These are phyloP conservation scores for Iphiclides podalirius DNA, from an alignment of 2,888 invertebrate species.

Conservation along the genomic window DNA sequence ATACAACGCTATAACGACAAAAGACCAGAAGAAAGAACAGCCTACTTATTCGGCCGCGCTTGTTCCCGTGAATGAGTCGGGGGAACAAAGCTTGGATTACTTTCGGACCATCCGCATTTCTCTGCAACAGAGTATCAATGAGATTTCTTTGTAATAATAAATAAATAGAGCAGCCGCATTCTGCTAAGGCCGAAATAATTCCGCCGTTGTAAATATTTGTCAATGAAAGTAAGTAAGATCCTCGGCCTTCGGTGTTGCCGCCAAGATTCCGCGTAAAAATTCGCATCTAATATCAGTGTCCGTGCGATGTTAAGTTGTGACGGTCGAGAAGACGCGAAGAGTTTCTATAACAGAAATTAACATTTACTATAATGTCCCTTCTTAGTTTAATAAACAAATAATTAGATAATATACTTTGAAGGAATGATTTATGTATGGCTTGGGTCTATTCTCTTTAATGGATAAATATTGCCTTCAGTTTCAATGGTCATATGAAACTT, in stretches of 20 bases:
- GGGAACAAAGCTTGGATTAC: slow-evolving; percentile 32
- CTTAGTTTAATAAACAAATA: too few species aligned
- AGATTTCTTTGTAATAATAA: slow-evolving; percentile 36
- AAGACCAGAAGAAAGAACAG: slow-evolving; percentile 7
- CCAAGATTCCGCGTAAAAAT: slow-evolving; percentile 8
- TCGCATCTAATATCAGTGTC: too few species aligned
- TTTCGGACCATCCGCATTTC: slow-evolving; percentile 26
- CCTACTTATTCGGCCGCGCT: slow-evolving; percentile 7
- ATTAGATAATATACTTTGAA: too few species aligned
- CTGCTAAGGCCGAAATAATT: slow-evolving; percentile 38
- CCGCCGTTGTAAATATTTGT: slow-evolving; percentile 67
- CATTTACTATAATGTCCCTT: too few species aligned
- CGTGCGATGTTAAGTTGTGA: too few species aligned
- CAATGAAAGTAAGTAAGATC: slow-evolving; percentile 44
- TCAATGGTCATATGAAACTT: too few species aligned
- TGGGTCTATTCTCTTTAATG: too few species aligned
- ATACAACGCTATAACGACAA: slow-evolving; percentile 6
- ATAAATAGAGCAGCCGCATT: too few species aligned
- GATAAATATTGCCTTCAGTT: too few species aligned
- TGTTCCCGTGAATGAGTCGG: slow-evolving; percentile 41
- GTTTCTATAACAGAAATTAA: too few species aligned
- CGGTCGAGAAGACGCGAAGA: too few species aligned
- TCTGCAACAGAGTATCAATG: slow-evolving; percentile 44
- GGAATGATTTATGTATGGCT: too few species aligned
- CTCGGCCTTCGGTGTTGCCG: slow-evolving; percentile 1